Evolutionary conservation across 2,888 invertebrate genomes (phyloP).

Genomic region (Rhorus exstirpatorius): DNA sequence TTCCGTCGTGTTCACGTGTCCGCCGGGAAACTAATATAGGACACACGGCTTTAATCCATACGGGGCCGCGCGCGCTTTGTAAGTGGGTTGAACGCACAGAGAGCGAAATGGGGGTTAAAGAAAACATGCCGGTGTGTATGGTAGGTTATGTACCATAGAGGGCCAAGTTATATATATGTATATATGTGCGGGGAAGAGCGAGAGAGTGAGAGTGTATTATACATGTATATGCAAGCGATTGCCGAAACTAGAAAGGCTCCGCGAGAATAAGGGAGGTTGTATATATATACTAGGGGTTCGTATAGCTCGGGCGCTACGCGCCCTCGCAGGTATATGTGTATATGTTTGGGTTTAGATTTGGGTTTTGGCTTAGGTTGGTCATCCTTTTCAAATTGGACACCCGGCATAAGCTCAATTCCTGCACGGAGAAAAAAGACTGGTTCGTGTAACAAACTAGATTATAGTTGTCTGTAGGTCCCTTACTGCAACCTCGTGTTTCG

Average conservation of each 20-base stretch:
- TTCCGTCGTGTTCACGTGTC: constrained; percentile 56
- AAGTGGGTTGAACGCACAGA: constrained; percentile 76
- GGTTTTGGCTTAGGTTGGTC: too few relatives aligned
- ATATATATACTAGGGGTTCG: too few relatives aligned
- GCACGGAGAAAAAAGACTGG: too few relatives aligned
- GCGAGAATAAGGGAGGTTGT: constrained; percentile 70
- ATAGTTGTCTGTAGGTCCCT: too few relatives aligned
- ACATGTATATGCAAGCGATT: constrained; percentile 44
- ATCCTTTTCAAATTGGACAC: too few relatives aligned
- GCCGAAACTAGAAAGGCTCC: constrained; percentile 71
- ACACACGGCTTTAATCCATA: constrained; percentile 64
- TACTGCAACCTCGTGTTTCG: too few relatives aligned
- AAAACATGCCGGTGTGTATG: constrained; percentile 50
- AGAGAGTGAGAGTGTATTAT: constrained; percentile 32
- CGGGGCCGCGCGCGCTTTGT: constrained; percentile 66
- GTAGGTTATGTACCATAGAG: constrained; percentile 31
- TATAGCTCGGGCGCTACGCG: too few relatives aligned
- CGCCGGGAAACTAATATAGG: constrained; percentile 50
- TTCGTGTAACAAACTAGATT: too few relatives aligned
- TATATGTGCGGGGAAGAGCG: constrained; percentile 15
- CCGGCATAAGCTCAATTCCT: too few relatives aligned
- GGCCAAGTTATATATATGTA: constrained; percentile 53
- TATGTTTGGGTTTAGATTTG: too few relatives aligned
- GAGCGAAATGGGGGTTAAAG: constrained; percentile 77
- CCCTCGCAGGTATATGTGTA: too few relatives aligned